Evolutionary conservation across 2,797 vertebrate species (phyloP).

Genomic region (Sebastolobus altivelis): DNA sequence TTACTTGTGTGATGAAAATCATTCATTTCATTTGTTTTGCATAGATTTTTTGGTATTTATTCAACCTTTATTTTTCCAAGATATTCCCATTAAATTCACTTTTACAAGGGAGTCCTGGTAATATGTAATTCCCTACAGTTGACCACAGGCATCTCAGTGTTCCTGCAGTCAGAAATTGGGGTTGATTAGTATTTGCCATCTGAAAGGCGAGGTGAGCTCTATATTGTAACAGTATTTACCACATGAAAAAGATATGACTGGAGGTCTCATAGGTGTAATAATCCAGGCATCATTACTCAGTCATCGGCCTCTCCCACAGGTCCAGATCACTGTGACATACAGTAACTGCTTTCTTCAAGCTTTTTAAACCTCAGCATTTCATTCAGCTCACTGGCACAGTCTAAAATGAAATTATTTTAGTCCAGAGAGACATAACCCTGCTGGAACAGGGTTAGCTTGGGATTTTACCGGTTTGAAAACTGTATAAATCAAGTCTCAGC

Average conservation of each 20-base stretch:
- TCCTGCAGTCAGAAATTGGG: neutral
- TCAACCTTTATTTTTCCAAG: neutral
- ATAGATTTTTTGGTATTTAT: neutral
- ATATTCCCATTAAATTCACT: neutral
- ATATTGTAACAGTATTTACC: conserved; percentile 17
- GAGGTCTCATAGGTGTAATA: conserved; percentile 10
- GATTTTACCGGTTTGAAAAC: conserved; percentile 55
- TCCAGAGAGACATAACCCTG: conserved; percentile 54
- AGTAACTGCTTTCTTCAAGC: conserved; percentile 23
- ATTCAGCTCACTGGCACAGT: conserved; percentile 25
- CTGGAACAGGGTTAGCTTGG: conserved; percentile 36
- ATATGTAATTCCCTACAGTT: neutral
- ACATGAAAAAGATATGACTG: neutral
- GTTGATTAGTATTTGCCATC: conserved; percentile 16
- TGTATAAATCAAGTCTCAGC: conserved; percentile 45
- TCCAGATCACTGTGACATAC: conserved; percentile 32
- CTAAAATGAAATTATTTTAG: conserved; percentile 49
- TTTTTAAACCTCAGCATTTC: conserved; percentile 47
- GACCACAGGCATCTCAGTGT: neutral
- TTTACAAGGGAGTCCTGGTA: neutral
- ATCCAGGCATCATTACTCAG: conserved; percentile 28
- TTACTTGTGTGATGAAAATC: neutral
- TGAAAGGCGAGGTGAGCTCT: neutral
- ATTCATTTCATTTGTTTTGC: neutral
- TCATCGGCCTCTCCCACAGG: conserved; percentile 20